These are phyloP conservation scores for Tachypleus tridentatus DNA, from an alignment of 1,140 invertebrate genomes.

Conservation along the genomic window DNA sequence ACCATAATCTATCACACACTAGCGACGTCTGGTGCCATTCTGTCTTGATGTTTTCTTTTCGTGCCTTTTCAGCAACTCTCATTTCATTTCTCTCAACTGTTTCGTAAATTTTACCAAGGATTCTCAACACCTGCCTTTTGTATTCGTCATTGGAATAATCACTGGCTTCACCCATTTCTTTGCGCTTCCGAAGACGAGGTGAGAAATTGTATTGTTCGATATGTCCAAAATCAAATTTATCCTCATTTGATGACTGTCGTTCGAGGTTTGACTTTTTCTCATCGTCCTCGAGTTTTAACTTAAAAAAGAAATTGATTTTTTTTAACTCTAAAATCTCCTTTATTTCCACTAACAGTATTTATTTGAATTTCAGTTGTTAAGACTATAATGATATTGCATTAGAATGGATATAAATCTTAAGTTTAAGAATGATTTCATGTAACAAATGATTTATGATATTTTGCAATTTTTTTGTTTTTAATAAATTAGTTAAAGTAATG, in stretches of 20 bases:
- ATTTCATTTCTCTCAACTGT: constrained; percentile 37
- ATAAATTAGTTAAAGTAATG: no score
- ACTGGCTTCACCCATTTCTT: constrained; percentile 9
- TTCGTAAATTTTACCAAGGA: constrained; percentile 31
- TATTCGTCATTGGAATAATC: constrained; percentile 9
- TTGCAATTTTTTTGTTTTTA: no score
- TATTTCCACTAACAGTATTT: no score
- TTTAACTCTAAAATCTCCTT: no score
- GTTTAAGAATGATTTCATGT: no score
- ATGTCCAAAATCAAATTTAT: constrained; percentile 11
- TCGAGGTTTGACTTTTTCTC: no score
- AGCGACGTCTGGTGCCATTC: constrained; percentile 45
- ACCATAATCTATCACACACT: constrained; percentile 43
- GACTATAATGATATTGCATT: no score
- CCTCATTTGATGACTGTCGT: not conserved
- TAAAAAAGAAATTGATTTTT: no score
- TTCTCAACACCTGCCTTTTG: constrained; percentile 25
- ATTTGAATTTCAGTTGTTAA: no score
- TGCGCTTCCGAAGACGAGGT: constrained; percentile 8
- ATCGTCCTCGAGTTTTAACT: no score
- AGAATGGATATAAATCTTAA: no score
- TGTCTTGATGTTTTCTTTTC: constrained; percentile 39
- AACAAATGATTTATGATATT: no score
- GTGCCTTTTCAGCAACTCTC: constrained; percentile 42
- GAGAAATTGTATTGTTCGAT: constrained; percentile 14